Percentiles rank a stretch among this genome's conserved stretches.
These are phyloP conservation scores for Pelecanus crispus DNA, from an alignment of 2,113 vertebrate species.

Conservation along the genomic window DNA sequence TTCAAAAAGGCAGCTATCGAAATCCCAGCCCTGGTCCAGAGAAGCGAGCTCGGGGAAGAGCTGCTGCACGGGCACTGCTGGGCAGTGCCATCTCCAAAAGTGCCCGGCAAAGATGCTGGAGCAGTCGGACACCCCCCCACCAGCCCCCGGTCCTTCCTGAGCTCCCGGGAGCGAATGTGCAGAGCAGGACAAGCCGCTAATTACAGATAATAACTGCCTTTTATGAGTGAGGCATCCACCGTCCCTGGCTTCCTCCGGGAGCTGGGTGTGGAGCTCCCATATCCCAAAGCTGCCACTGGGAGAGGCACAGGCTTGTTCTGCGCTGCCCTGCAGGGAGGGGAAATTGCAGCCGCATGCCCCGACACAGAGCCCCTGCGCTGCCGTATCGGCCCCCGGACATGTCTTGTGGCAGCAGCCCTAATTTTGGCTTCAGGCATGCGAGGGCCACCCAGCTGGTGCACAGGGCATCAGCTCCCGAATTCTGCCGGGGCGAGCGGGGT, in stretches of 20 bases:
- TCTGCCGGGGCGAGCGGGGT: rapidly evolving
- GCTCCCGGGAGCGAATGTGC: rapidly evolving
- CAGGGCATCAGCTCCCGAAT: background rate
- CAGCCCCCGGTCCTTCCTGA: background rate
- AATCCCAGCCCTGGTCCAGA: background rate
- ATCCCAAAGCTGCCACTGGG: background rate
- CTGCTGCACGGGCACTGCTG: rapidly evolving
- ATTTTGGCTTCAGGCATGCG: background rate
- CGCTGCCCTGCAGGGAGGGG: background rate
- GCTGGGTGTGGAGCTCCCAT: background rate
- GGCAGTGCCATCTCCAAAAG: background rate
- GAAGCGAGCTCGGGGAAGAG: background rate
- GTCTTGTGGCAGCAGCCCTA: rapidly evolving
- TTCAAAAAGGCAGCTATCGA: rapidly evolving
- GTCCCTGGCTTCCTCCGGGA: rapidly evolving
- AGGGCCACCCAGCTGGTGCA: rapidly evolving
- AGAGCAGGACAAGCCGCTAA: background rate
- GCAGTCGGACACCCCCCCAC: background rate
- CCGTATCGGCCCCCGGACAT: rapidly evolving
- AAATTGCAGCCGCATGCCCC: background rate
- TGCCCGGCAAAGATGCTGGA: background rate
- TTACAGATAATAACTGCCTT: background rate
- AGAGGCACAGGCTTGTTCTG: background rate
- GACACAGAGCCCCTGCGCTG: background rate
- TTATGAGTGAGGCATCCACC: background rate